phyloP scores from a whole-genome alignment of 2,888 invertebrate species.

The Tachina fera region DNA sequence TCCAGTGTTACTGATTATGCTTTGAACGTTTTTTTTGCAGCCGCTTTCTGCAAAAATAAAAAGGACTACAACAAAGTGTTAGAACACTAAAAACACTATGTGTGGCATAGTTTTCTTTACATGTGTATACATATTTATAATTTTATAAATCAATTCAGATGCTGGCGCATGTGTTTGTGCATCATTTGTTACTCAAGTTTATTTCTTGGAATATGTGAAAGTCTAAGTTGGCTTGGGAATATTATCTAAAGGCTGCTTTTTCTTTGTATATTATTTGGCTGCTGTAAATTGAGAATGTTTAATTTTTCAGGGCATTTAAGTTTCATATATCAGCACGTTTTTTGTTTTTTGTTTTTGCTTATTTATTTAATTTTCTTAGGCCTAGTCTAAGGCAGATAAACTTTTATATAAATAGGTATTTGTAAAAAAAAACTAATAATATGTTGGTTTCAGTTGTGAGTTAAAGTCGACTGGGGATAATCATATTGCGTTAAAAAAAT shows the following conservation, averaged over 20 bases:
- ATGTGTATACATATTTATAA: conserved; percentile 21
- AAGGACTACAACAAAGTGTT: background rate
- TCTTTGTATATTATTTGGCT: background rate
- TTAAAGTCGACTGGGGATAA: background rate
- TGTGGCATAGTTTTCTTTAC: background rate
- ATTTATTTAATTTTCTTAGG: background rate
- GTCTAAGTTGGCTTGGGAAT: background rate
- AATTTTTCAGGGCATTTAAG: conserved; percentile 6
- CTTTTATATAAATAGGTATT: background rate
- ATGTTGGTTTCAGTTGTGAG: background rate
- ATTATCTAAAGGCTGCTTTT: background rate
- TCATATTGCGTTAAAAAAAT: background rate
- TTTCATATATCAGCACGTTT: conserved; percentile 2
- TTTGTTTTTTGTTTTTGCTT: background rate
- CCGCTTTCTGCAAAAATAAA: conserved; percentile 39
- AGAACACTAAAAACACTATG: background rate
- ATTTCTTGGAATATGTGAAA: background rate
- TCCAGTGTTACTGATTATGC: conserved; percentile 61
- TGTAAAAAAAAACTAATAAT: background rate
- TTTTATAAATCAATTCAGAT: conserved; percentile 35
- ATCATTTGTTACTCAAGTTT: background rate
- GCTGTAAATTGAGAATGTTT: background rate
- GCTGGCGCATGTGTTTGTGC: conserved; percentile 19
- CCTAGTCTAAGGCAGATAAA: background rate
- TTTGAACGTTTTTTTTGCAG: conserved; percentile 57